Percentiles rank a stretch among this genome's conserved stretches.
Conservation (phyloP, 30 jellyfish, hydroid and myxozoan species). For the Haliclystus octoradiatus region DNA sequence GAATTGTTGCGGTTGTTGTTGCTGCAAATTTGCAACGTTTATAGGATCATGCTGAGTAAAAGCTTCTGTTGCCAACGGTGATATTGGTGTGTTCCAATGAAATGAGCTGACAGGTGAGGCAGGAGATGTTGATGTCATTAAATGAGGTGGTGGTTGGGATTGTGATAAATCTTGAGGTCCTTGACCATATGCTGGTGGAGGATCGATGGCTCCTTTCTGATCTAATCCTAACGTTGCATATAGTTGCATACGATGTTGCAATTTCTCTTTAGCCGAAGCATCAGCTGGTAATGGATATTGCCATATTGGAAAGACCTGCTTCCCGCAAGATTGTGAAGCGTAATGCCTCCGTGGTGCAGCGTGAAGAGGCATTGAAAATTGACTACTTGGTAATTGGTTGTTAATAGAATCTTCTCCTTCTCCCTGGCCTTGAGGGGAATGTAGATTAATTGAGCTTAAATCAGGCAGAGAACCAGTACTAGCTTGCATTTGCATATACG, state of each 20-base stretch:
- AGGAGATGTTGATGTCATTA: constrained; percentile 8
- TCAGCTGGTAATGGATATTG: background rate
- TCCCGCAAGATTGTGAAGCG: constrained; percentile 15
- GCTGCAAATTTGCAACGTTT: constrained; percentile 28
- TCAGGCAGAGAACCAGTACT: constrained; percentile 92
- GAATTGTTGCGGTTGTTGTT: constrained; percentile 31
- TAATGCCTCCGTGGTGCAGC: background rate
- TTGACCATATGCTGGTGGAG: background rate
- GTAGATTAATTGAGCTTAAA: constrained; percentile 7
- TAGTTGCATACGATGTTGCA: background rate
- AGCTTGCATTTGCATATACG: constrained; percentile 65
- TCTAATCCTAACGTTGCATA: background rate
- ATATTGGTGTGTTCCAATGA: constrained; percentile 60
- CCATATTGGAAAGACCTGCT: constrained; percentile 76
- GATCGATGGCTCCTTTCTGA: background rate
- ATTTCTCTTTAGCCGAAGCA: background rate
- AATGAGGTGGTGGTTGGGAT: background rate
- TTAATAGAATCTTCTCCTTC: constrained; percentile 12
- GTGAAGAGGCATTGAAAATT: background rate
- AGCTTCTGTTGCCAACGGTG: constrained; percentile 90
- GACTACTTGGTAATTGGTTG: background rate
- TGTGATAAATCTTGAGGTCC: constrained; percentile 21
- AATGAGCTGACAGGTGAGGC: constrained; percentile 29
- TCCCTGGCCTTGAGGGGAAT: constrained; percentile 33
- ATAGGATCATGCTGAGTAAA: constrained; percentile 27